Conservation (phyloP, 2,113 vertebrate genomes). For the Nothocercus nigrocapillus region DNA sequence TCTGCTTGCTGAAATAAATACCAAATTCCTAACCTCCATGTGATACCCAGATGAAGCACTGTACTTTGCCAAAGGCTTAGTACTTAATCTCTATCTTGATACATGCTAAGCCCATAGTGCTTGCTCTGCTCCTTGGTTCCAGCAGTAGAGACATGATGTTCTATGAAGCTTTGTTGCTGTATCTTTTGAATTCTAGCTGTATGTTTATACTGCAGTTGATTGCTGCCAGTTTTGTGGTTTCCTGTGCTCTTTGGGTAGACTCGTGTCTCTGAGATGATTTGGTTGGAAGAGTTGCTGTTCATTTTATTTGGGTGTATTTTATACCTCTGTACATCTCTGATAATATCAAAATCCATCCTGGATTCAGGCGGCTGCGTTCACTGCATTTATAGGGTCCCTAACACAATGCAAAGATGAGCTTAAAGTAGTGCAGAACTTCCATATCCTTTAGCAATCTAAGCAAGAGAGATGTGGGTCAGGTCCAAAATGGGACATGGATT, state of each 20-base stretch:
- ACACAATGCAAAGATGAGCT: neutral
- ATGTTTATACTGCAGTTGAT: neutral
- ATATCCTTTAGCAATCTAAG: neutral
- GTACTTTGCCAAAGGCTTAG: neutral
- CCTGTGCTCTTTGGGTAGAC: neutral
- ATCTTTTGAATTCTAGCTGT: neutral
- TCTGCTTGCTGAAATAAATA: neutral
- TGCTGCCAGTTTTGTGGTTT: constrained; percentile 24
- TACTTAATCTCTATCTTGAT: neutral
- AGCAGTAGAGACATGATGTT: neutral
- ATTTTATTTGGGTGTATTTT: neutral
- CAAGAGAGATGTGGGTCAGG: fast-evolving
- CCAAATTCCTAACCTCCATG: neutral
- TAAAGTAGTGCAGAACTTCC: neutral
- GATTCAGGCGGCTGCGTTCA: neutral
- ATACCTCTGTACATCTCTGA: neutral
- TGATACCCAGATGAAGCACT: neutral
- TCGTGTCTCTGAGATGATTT: neutral
- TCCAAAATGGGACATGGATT: too few relatives aligned
- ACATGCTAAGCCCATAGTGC: neutral
- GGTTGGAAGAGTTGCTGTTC: neutral
- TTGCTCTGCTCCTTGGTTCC: neutral
- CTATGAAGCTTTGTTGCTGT: constrained; percentile 34
- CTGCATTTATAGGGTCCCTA: neutral
- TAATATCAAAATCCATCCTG: neutral